A percentile compares a stretch with the other conserved stretches of the same genome.
phyloP scores from a whole-genome alignment of 2,888 invertebrate species.

The Autographa gamma region DNA sequence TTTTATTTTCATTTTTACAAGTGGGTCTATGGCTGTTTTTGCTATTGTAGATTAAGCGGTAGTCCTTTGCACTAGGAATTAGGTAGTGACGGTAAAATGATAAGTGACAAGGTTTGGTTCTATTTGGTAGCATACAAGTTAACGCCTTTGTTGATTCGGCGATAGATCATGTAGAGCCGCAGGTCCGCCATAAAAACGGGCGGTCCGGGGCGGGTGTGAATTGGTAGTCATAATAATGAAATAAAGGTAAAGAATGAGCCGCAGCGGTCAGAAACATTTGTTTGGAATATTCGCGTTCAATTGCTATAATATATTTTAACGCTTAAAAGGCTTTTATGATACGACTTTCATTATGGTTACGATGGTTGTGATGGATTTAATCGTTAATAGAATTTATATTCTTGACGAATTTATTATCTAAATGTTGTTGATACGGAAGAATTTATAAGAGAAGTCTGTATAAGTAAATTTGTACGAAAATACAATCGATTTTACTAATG shows the following conservation, averaged over 20 bases:
- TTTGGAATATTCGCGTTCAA: constrained; percentile 24
- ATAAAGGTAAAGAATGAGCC: constrained; percentile 69
- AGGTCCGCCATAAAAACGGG: constrained; percentile 64
- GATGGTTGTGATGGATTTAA: not conserved
- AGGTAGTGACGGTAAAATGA: not conserved
- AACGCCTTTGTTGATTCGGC: constrained; percentile 29
- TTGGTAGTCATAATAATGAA: constrained; percentile 71
- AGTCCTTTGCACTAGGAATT: not conserved
- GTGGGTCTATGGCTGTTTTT: not conserved
- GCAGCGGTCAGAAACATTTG: constrained; percentile 50
- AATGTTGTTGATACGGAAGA: not conserved
- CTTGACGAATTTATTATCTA: no score
- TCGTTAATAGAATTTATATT: not conserved
- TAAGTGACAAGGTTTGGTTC: not conserved
- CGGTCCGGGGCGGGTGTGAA: constrained; percentile 64
- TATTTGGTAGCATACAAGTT: constrained; percentile 17
- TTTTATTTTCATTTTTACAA: constrained; percentile 25
- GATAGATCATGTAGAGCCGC: constrained; percentile 48
- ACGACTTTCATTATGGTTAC: not conserved
- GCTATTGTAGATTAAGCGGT: not conserved
- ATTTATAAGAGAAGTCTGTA: not conserved
- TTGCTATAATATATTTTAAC: constrained; percentile 24
- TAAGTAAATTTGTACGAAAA: not conserved
- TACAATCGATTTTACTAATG: no score
- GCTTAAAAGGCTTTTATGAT: constrained; percentile 6